A percentile compares a stretch with the other conserved stretches of the same genome.
phyloP scores from a whole-genome alignment of 1,140 invertebrate species.

The Drosophila ohnishii region DNA sequence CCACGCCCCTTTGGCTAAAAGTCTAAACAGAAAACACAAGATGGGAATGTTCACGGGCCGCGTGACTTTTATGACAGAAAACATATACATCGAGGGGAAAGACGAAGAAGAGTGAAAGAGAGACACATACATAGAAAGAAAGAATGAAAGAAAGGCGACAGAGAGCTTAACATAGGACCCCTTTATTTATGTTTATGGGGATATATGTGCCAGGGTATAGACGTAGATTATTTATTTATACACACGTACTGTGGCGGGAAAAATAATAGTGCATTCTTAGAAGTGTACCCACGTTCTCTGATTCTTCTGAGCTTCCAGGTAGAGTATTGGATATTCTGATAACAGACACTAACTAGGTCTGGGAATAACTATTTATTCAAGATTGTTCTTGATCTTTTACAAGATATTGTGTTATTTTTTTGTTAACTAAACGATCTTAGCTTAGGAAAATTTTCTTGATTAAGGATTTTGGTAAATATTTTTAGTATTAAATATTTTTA shows the following conservation, averaged over 20 bases:
- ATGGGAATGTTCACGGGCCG: constrained; percentile 39
- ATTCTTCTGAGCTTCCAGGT: background rate
- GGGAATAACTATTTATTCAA: background rate
- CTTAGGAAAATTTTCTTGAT: too few species aligned
- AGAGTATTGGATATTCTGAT: background rate
- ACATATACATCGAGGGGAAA: constrained; percentile 40
- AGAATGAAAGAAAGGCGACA: constrained; percentile 5
- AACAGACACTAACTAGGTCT: background rate
- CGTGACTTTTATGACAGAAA: constrained; percentile 68
- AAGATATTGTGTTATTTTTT: background rate
- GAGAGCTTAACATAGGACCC: constrained; percentile 41
- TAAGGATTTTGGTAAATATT: too few species aligned
- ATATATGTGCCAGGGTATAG: constrained; percentile 23
- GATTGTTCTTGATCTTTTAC: background rate
- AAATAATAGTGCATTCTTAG: constrained; percentile 3
- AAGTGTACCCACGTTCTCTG: background rate
- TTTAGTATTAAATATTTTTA: too few species aligned
- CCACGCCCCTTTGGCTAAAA: constrained; percentile 10
- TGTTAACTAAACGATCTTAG: too few species aligned
- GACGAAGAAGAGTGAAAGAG: background rate
- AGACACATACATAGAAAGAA: background rate
- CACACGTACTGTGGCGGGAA: constrained; percentile 14
- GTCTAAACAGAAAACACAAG: constrained; percentile 20
- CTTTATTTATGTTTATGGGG: constrained; percentile 64
- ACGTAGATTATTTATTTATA: constrained; percentile 31